Conservation (phyloP, 1,140 invertebrate species). For the Bombus pyrosoma region DNA sequence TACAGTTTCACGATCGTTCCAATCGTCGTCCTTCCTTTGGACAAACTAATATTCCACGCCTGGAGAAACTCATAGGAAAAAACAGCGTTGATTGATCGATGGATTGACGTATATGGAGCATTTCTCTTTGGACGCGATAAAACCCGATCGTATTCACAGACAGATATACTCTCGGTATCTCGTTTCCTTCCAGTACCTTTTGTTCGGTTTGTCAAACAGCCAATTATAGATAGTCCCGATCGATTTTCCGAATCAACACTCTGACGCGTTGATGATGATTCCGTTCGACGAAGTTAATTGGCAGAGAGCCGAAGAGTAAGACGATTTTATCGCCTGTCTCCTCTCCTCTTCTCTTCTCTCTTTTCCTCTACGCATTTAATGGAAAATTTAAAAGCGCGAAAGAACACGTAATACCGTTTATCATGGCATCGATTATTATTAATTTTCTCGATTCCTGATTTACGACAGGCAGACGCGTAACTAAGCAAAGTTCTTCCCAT, state of each 20-base stretch:
- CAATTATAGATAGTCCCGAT: not conserved
- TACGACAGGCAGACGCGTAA: too few species aligned
- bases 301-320: not conserved
- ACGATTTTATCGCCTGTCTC: not conserved
- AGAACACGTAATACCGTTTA: too few species aligned
- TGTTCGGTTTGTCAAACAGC: slow-evolving; percentile 13
- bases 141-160: slow-evolving; percentile 14
- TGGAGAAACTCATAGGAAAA: not conserved
- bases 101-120: slow-evolving; percentile 31
- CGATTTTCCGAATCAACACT: not conserved
- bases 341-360: too few species aligned
- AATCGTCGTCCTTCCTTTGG: too few species aligned
- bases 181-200: not conserved
- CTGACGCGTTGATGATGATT: not conserved
- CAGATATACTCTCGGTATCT: slow-evolving; percentile 13
- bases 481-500: too few species aligned
- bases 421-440: too few species aligned
- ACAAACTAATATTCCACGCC: not conserved
- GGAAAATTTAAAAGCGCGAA: too few species aligned
- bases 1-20: not conserved
- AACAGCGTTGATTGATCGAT: not conserved
- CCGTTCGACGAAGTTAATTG: not conserved
- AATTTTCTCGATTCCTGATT: too few species aligned
- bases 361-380: too few species aligned
- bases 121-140: slow-evolving; percentile 16